These are phyloP conservation scores for Chrysolina oricalcia DNA, from an alignment of 2,888 invertebrate species.

Conservation along the genomic window DNA sequence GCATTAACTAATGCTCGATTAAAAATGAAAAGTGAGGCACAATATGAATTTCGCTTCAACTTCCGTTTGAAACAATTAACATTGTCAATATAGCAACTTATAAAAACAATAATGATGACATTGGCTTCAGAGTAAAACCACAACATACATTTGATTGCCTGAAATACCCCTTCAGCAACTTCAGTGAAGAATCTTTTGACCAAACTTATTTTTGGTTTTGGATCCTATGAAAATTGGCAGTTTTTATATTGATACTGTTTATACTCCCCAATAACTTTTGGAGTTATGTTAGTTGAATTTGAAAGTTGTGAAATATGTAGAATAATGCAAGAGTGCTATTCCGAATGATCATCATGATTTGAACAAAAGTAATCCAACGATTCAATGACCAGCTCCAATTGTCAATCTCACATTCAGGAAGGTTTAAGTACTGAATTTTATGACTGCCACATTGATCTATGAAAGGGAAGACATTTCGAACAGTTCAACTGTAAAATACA, in stretches of 20 bases:
- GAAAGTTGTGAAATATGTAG: too few relatives aligned
- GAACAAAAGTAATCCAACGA: too few relatives aligned
- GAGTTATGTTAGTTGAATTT: too few relatives aligned
- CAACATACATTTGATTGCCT: slow-evolving; percentile 34
- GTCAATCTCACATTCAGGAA: too few relatives aligned
- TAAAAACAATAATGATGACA: slow-evolving; percentile 43
- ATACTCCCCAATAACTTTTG: background rate
- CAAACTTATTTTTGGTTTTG: background rate
- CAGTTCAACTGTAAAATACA: too few relatives aligned
- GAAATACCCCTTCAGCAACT: background rate
- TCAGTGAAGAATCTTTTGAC: background rate
- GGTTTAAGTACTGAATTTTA: too few relatives aligned
- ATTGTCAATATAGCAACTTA: slow-evolving; percentile 44
- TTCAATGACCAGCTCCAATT: too few relatives aligned
- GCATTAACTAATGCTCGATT: slow-evolving; percentile 66
- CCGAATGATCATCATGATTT: too few relatives aligned
- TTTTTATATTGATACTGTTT: background rate
- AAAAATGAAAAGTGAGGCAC: slow-evolving; percentile 67
- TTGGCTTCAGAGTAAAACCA: slow-evolving; percentile 56
- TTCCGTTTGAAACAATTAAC: slow-evolving; percentile 53
- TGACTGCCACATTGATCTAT: too few relatives aligned
- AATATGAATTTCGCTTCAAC: slow-evolving; percentile 64
- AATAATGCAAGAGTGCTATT: too few relatives aligned
- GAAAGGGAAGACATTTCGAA: too few relatives aligned
- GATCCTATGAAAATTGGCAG: background rate